Conservation (phyloP, 2,113 vertebrate genomes). For the Brachionichthys hirsutus region DNA sequence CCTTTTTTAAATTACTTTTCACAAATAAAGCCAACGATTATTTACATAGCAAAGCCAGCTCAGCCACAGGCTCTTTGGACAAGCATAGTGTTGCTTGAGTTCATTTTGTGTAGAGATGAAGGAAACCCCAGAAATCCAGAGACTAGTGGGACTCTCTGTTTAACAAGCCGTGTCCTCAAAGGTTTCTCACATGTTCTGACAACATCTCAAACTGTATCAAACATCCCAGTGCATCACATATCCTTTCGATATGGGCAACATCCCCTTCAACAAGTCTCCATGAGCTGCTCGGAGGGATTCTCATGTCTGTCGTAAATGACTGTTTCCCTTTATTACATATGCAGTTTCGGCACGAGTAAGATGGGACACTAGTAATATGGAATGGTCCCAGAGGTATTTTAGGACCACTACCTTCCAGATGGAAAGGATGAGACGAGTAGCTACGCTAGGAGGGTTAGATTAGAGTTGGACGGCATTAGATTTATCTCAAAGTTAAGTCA, state of each 20-base stretch:
- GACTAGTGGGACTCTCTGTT: conserved; percentile 17
- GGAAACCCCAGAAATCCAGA: conserved; percentile 31
- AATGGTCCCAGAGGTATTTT: conserved; percentile 11
- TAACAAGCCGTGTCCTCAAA: conserved; percentile 5
- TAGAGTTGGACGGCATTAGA: conserved; percentile 23
- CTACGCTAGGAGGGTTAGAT: conserved; percentile 15
- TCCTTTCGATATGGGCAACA: conserved; percentile 1
- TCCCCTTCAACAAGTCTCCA: conserved; percentile 25
- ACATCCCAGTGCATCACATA: conserved; percentile 9
- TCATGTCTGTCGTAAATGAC: conserved; percentile 35
- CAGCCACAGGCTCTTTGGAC: conserved; percentile 43
- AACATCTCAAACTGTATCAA: conserved; percentile 17
- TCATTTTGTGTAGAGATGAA: conserved; percentile 30
- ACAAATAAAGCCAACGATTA: conserved; percentile 69
- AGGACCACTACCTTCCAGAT: conserved; percentile 11
- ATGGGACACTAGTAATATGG: conserved; percentile 23
- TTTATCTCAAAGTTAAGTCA: conserved; percentile 32
- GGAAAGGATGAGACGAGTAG: conserved; percentile 18
- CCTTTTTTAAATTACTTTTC: conserved; percentile 76
- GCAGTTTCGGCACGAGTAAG: conserved; percentile 18
- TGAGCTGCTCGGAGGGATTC: conserved; percentile 65
- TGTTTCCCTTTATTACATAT: conserved; percentile 48
- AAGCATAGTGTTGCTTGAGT: conserved; percentile 37
- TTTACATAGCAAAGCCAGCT: conserved; percentile 72
- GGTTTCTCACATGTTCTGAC: conserved; percentile 11